Percentiles rank a stretch among this genome's conserved stretches.
These are phyloP conservation scores for Hetaerina americana DNA, from an alignment of 1,140 invertebrate genomes.

Conservation along the genomic window DNA sequence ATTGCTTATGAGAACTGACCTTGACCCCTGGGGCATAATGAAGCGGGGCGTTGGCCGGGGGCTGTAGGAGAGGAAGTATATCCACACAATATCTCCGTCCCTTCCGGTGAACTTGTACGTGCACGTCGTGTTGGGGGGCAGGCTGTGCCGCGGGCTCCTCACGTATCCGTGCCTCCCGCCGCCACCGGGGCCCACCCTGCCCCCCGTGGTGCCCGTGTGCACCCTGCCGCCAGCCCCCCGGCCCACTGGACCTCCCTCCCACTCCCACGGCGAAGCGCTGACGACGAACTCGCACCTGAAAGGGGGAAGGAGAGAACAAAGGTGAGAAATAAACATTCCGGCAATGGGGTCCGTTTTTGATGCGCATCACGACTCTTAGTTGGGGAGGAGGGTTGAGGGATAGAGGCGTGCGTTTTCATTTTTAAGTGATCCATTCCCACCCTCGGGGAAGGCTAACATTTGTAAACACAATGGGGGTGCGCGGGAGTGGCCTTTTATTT, in stretches of 20 bases:
- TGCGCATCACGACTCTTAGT: too few species aligned
- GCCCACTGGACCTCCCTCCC: conserved; percentile 31
- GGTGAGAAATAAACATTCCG: too few species aligned
- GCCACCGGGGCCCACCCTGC: conserved; percentile 22
- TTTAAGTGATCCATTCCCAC: too few species aligned
- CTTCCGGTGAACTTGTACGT: conserved; percentile 69
- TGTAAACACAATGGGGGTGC: too few species aligned
- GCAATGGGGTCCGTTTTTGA: too few species aligned
- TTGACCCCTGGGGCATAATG: background rate
- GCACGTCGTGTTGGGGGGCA: conserved; percentile 74
- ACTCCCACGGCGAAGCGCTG: conserved; percentile 43
- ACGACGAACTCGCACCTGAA: conserved; percentile 54
- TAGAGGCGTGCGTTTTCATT: too few species aligned
- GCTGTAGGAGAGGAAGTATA: conserved; percentile 70
- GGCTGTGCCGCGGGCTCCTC: conserved; percentile 63
- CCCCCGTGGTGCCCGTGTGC: conserved; percentile 32
- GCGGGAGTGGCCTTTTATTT: too few species aligned
- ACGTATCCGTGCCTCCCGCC: conserved; percentile 26
- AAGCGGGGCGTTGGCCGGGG: conserved; percentile 2
- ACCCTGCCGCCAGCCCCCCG: conserved; percentile 20
- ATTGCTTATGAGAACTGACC: background rate
- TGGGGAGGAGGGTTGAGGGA: too few species aligned
- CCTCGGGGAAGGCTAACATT: too few species aligned
- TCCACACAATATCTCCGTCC: conserved; percentile 66
- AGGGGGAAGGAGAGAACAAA: conserved; percentile 1